Base-by-base conservation (phyloP, 1,140 invertebrate genomes). In the Probaryconus sp. region DNA sequence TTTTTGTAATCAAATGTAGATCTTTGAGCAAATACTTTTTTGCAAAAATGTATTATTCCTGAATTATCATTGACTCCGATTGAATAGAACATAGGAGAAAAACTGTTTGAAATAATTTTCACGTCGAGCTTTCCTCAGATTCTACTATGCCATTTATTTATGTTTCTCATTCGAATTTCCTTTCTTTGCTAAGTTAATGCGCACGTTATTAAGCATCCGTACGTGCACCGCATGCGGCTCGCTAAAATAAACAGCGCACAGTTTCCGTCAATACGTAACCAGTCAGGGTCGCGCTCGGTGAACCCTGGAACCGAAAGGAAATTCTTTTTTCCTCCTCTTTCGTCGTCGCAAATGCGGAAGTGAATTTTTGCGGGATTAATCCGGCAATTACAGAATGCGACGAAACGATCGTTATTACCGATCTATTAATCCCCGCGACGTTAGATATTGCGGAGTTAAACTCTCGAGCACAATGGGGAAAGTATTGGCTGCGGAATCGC, bases 201-300 rank as follows among this genome's bases (percentile, higher is more conserved):
- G 37, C 55, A 55, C 65, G 53, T 69, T 69, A 69, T 60, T 69
- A 69, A 69, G 35, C 65, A 69, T 45, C 20, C 38, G 43, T 69
- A 69, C 65, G 65, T 68, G 64, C 45, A 3, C 35, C 53, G 64
- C 51, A 68, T 68, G 45, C 53, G 43, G 38, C 58, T 68, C 43
- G 35, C 37, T 61, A 63, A 70, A 63, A 63, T 40, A 63, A 70
- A 70, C 21, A 48, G 24, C 42, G 42, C 48, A 24, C 40, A 14
- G 48, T 63, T 70, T 61, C 67, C 67, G 67, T 63, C 67, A 61
- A 70, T 56, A 70, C 35, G 48, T 47, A 51, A 48, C 18, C 13
- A 10, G 26, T 56, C 56, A 61, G 33, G 65, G 64, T 43, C 64
- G 26, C 40, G 48, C 17, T 13, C 45, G 14, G 35, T 58, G 50